phyloP scores from a whole-genome alignment of 2,113 vertebrate genomes.

The Cranoglanis bouderius region DNA sequence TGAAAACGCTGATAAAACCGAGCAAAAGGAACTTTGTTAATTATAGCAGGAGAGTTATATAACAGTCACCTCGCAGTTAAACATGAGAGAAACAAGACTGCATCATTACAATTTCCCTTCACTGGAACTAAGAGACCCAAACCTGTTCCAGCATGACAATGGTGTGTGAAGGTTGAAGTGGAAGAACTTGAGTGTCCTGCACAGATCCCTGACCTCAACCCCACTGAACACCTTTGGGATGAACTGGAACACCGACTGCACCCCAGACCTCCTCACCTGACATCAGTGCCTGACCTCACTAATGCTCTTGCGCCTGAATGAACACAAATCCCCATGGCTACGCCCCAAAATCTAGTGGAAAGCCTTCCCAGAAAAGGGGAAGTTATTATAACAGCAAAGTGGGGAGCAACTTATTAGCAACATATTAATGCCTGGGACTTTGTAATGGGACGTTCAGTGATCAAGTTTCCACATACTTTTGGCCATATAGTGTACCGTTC shows the following conservation, averaged over 20 bases:
- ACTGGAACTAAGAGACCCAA: neutral
- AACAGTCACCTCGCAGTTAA: neutral
- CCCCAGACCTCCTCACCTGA: neutral
- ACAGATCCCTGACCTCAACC: neutral
- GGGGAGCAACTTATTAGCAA: no score
- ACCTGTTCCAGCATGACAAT: neutral
- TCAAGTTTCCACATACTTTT: neutral
- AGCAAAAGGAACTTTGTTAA: neutral
- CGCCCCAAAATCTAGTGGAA: neutral
- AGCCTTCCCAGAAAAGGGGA: neutral
- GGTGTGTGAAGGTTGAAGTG: neutral
- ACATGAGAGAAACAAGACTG: neutral
- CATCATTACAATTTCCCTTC: neutral
- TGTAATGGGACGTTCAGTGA: neutral
- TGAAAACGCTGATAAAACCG: no score
- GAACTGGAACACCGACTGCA: neutral
- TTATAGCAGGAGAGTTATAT: no score
- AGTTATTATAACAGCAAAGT: no score
- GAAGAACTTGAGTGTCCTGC: neutral
- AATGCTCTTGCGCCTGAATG: neutral
- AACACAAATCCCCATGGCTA: neutral
- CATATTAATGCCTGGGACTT: neutral
- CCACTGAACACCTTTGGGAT: no score
- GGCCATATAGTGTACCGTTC: neutral
- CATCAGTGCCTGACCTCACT: neutral